These are phyloP conservation scores for Drosophila phalerata DNA, from an alignment of 2,888 invertebrate genomes.

Conservation along the genomic window DNA sequence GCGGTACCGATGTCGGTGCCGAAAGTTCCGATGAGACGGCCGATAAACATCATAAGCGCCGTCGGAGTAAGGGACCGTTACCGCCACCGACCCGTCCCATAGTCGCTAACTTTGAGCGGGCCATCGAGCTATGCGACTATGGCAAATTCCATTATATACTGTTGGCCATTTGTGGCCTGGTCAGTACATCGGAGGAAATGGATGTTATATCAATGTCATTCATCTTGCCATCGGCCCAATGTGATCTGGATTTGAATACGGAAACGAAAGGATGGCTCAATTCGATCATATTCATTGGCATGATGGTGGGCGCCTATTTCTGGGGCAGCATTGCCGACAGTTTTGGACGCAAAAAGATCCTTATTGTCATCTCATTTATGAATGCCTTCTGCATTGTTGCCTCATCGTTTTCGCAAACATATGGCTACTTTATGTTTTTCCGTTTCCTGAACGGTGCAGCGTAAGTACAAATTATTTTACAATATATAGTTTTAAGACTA, in stretches of 20 bases:
- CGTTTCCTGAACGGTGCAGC: constrained; percentile 97
- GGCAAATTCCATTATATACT: constrained; percentile 94
- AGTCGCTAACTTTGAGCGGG: constrained; percentile 94
- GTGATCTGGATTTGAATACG: constrained; percentile 94
- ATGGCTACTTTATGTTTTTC: constrained; percentile 95
- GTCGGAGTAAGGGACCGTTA: constrained; percentile 48
- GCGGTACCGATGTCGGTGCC: constrained; percentile 55
- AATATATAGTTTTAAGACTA: not conserved
- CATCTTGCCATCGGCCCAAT: constrained; percentile 96
- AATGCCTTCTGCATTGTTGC: constrained; percentile 96
- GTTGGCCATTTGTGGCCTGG: constrained; percentile 96
- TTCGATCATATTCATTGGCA: constrained; percentile 94
- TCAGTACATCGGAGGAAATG: constrained; percentile 98
- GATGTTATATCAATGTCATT: constrained; percentile 98
- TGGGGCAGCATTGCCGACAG: constrained; percentile 97
- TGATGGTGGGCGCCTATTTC: constrained; percentile 97
- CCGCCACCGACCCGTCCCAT: constrained; percentile 84
- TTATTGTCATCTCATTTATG: constrained; percentile 95
- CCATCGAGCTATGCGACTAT: constrained; percentile 92
- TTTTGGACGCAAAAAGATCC: constrained; percentile 93
- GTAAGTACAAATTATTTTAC: constrained; percentile 88
- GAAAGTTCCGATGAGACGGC: constrained; percentile 23
- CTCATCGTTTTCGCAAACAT: constrained; percentile 95
- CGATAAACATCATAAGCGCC: constrained; percentile 36
- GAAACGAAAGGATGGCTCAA: constrained; percentile 93